Base-by-base conservation (phyloP, 2,797 vertebrate species). In the Enteromius mattozi region DNA sequence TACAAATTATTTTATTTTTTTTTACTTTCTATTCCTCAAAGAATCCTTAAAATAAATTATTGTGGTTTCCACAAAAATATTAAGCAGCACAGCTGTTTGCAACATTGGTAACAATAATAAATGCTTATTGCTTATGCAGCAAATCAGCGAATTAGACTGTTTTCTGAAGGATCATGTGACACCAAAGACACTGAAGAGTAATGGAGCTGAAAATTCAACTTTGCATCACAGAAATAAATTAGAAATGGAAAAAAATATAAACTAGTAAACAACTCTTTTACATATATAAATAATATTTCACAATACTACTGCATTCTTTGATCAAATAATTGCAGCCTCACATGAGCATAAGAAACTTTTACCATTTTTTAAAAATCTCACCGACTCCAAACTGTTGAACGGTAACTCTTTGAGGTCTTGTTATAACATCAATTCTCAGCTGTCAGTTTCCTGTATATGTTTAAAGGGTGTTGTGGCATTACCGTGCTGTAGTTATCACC, bases 401-500 rank as follows among this genome's bases (percentile, higher is more conserved):
- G 14, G 14, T 17, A 42, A 77, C 37, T 77, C 72, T 59, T 59
- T 37, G 59, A 30, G 59, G 71, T 61, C 80, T 40, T 54, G 74
- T 54, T 65, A 59, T 86, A 75, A 49, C 84, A 80, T 82, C 49
- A 35, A 47, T 81, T 76, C 54, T 75, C 37, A 10, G 70, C 27
- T 75, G 81, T 66, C 65, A 72, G 37, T 81, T 65, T 63, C 21
- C 68, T 68, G n/a, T 86, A 72, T 86, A 72, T 79, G n/a, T 83
- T 76, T 68, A 70, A 54, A 69, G 30, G 70, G 19, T 86, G 75
- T 72, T 24, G 40, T 79, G 82, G 42, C 69, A 82, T 86, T 85
- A 77, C 71, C 24, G 56, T 86, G 56, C 80, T 77, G 74, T 86
- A 82, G 71, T 83, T 89, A 85, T 83, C 84, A 87, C 40, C 82